Evolutionary conservation across 2,888 invertebrate genomes (phyloP).

Genomic region (Alviniconcha strummeri): DNA sequence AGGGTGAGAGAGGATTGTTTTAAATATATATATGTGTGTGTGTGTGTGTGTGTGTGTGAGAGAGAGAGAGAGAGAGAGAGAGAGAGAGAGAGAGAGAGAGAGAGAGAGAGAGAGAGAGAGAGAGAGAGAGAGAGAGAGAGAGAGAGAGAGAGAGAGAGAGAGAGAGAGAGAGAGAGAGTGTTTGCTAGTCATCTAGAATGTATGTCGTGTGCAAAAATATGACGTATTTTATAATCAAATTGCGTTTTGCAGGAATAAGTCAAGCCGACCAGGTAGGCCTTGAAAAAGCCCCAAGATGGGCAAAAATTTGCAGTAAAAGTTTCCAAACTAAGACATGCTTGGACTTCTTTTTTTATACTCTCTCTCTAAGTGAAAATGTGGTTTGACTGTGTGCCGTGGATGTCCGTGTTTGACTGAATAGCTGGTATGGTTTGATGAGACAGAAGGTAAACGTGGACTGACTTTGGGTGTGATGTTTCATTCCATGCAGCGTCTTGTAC

Average conservation of each 20-base stretch:
- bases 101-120: not conserved
- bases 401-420: not conserved
- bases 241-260: too few species aligned
- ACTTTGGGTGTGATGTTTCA: not conserved
- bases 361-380: not conserved
- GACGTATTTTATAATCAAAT: not conserved
- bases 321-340: not conserved
- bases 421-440: not conserved
- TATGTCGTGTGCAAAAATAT: not conserved
- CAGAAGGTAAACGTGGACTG: not conserved
- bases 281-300: too few species aligned
- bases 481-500: too few species aligned
- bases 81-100: too few species aligned
- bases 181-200: not conserved
- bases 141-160: not conserved
- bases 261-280: too few species aligned
- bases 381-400: not conserved
- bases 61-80: not conserved
- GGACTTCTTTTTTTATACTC: not conserved
- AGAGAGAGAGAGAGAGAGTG: not conserved
- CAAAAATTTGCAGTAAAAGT: too few species aligned
- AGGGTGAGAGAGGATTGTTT: too few species aligned
- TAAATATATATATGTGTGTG: not conserved
- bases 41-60: conserved; percentile 9
- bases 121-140: not conserved